Conservation (phyloP, 2,888 invertebrate genomes). For the Apotomis capreana region DNA sequence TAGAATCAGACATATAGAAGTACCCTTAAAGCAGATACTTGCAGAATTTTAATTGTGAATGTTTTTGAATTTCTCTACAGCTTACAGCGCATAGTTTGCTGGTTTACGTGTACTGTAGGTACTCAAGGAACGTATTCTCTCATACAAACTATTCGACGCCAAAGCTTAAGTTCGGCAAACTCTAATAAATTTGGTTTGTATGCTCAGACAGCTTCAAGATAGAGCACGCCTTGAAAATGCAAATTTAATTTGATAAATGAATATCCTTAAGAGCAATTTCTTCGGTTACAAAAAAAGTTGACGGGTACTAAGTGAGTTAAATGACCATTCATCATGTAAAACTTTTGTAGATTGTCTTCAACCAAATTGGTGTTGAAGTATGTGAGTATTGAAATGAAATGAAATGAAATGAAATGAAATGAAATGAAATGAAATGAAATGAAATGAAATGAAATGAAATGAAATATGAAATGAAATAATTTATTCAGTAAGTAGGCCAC, state of each 20-base stretch:
- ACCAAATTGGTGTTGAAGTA: background rate
- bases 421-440: too few species aligned
- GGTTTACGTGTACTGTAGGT: background rate
- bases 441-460: too few species aligned
- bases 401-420: too few species aligned
- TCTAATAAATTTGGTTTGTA: conserved; percentile 18
- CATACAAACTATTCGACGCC: conserved; percentile 7
- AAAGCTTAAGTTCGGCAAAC: conserved; percentile 6
- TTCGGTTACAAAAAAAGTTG: conserved; percentile 11
- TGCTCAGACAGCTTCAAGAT: conserved; percentile 15
- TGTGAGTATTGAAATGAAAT: background rate
- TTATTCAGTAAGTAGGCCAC: too few species aligned
- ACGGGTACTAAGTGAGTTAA: conserved; percentile 17
- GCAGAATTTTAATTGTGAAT: too few species aligned
- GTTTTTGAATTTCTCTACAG: too few species aligned
- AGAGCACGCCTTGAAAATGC: conserved; percentile 19
- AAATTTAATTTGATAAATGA: conserved; percentile 23
- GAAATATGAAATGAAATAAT: too few species aligned
- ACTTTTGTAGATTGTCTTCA: background rate
- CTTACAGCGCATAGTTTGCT: background rate
- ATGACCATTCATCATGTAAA: conserved; percentile 11
- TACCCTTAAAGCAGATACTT: too few species aligned
- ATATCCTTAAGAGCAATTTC: conserved; percentile 20
- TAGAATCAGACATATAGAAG: too few species aligned
- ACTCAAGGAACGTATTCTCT: background rate